Evolutionary conservation across 2,113 vertebrate genomes (phyloP), one percentile per base, ranked within the genome.

Genomic region (Oostethus manadensis): DNA sequence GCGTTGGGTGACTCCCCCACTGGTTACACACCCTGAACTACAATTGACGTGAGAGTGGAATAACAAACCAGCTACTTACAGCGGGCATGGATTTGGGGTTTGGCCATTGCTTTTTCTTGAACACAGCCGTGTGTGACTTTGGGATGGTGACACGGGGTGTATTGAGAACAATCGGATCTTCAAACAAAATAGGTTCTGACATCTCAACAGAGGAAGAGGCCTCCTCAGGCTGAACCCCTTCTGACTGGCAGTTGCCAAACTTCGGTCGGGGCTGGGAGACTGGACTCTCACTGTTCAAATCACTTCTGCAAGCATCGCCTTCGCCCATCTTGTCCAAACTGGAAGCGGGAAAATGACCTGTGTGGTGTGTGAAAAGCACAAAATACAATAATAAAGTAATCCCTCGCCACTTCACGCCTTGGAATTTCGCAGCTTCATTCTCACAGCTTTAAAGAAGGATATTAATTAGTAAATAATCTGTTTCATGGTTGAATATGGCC

Each of bases 141-240:
- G 89, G 89, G 45, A 93, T 73, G 0, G 26, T 69, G 44, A 88
- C n/a, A 3, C 54, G 57, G 1, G 91, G 90, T 3, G 89, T 74
- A 8, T 64, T 61, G 14, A 88, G 64, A 5, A 91, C 26, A 1
- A 90, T 76, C 0, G 69, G 65, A 10, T 89, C 87, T n/a, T 89
- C 81, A 0, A 84, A 55, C 0, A 83, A 43, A 66, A 76, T 29
- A 0, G 59, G 55, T 13, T 51, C 56, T 0, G 38, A 10, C 0
- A 20, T 33, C 4, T 0, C 13, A 15, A 49, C 40, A 0, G 33
- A 51, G 29, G 5, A n/a, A 6, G 1, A 40, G 16, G 0, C 0
- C 9, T 55, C 73, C 0, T 51, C 45, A 10, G 11, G 53, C 1
- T 56, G 6, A 20, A 1, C 23, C 1, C n/a, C 9, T 9, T 59